Base-by-base conservation (phyloP, 2,888 invertebrate species). In the Lithophane ornitopus region DNA sequence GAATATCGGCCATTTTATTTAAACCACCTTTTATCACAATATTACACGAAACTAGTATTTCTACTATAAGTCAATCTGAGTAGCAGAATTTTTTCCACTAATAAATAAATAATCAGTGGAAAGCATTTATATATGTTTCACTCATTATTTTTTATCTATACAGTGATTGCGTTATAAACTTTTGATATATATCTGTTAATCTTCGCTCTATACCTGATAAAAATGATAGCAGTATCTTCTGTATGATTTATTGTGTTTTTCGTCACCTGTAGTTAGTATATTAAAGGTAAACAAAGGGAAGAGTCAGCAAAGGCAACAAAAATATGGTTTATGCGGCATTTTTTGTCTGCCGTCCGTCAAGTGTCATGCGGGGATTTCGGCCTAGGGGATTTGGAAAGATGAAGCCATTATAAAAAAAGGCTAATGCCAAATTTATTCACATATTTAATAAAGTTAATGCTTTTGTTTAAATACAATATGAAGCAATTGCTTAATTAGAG, bases 1-100 rank as follows among this genome's bases (percentile, higher is more conserved):
- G 14, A 34, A 49, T 84, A 67, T 90, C 88, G n/a, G 83, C 67
- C 89, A 89, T 89, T 75, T 80, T 85, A 61, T 56, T 56, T 39
- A 58, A 39, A 70, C 39, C 56, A 83, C 59, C 28, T 63, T 70
- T 58, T 67, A 52, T 41, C 72, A 85, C 63, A 61, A 73, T n/a
- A n/a, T 28, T 12, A 46, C 76, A 70, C 70, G 14, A 56, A 70
- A 61, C 56, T 14, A 56, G n/a, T 49, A 61, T 34, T 59, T 59
- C 34, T 79, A 79, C n/a, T 67, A 28, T n/a, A 26, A 46, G 39
- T 61, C 52, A 39, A 44, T 73, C 26, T 16, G 12, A 19, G 46
- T 41, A 67, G 65, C 26, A 52, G 75, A 59, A 49, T 22, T 52
- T 59, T 65, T 69, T 58, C 52, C 59, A 69, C 52, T 66, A 82